Conservation (phyloP, 2,888 invertebrate genomes). For the Ichneumoninae sp. region DNA sequence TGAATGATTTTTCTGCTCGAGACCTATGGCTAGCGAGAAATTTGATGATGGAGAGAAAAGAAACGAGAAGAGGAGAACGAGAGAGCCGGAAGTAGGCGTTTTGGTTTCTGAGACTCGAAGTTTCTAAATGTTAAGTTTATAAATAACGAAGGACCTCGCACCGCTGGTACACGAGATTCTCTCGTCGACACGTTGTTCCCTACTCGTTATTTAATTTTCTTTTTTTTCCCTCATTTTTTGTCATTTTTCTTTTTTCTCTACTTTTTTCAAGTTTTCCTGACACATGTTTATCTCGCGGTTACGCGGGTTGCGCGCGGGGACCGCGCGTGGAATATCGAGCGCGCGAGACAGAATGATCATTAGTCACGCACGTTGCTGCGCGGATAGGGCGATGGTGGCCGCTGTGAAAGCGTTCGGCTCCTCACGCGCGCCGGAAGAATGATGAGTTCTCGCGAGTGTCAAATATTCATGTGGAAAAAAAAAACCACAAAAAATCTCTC, state of each 20-base stretch:
- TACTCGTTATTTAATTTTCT: conserved; percentile 36
- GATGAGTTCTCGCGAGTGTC: conserved; percentile 65
- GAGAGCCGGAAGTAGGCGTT: conserved; percentile 55
- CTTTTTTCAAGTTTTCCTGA: conserved; percentile 59
- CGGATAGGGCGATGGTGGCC: conserved; percentile 48
- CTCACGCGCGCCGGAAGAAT: conserved; percentile 58
- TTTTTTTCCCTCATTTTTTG: conserved; percentile 11
- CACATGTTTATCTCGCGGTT: conserved; percentile 67
- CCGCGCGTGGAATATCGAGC: conserved; percentile 67
- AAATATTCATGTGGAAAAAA: conserved; percentile 62
- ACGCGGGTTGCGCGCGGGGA: conserved; percentile 52
- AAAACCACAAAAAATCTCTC: conserved; percentile 25
- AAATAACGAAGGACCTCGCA: conserved; percentile 47
- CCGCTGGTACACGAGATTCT: conserved; percentile 42
- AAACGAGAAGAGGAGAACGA: neutral
- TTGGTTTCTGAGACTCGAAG: conserved; percentile 56
- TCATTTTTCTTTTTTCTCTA: conserved; percentile 11
- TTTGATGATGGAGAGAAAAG: conserved; percentile 16
- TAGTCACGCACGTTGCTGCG: conserved; percentile 60
- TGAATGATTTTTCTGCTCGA: neutral
- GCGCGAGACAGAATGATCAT: conserved; percentile 67
- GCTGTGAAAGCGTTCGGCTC: conserved; percentile 69
- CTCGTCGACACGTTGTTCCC: conserved; percentile 64
- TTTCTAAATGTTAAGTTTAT: conserved; percentile 56
- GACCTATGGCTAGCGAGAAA: neutral